Conservation (phyloP, 2,888 invertebrate genomes). For the Gnatocerus cornutus region DNA sequence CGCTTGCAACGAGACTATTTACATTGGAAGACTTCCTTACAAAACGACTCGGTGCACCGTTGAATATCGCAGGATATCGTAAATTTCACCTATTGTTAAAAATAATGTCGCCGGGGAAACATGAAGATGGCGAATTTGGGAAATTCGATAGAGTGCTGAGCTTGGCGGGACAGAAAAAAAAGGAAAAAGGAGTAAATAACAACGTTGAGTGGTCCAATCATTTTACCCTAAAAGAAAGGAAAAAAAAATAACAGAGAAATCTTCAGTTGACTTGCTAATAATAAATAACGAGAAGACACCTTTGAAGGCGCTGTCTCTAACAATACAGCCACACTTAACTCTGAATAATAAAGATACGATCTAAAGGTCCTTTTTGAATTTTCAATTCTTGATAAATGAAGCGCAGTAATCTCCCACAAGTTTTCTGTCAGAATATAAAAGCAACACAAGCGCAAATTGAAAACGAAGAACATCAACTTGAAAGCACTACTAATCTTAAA, state of each 20-base stretch:
- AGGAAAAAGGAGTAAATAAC: not conserved
- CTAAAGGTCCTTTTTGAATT: not conserved
- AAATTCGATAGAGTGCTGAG: conserved; percentile 30
- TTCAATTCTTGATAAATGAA: conserved; percentile 6
- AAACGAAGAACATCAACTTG: conserved; percentile 9
- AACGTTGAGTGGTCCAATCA: too few relatives aligned
- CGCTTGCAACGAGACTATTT: conserved; percentile 52
- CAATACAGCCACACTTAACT: not conserved
- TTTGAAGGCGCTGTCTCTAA: too few relatives aligned
- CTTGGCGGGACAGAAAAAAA: conserved; percentile 2
- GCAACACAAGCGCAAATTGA: conserved; percentile 6
- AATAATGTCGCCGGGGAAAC: conserved; percentile 33
- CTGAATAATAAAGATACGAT: not conserved
- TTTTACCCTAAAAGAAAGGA: too few relatives aligned
- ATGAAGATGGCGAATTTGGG: conserved; percentile 37
- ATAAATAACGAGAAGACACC: too few relatives aligned
- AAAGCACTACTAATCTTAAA: conserved; percentile 27
- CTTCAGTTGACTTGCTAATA: too few relatives aligned
- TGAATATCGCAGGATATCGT: conserved; percentile 35
- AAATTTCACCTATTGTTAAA: conserved; percentile 42
- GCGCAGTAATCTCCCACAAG: conserved; percentile 1
- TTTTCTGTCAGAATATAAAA: conserved; percentile 13
- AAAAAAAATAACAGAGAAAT: too few relatives aligned
- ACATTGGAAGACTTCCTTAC: conserved; percentile 49
- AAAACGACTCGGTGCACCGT: conserved; percentile 24